phyloP scores from a whole-genome alignment of 1,140 invertebrate genomes.

The Brevipalpus yothersi region DNA sequence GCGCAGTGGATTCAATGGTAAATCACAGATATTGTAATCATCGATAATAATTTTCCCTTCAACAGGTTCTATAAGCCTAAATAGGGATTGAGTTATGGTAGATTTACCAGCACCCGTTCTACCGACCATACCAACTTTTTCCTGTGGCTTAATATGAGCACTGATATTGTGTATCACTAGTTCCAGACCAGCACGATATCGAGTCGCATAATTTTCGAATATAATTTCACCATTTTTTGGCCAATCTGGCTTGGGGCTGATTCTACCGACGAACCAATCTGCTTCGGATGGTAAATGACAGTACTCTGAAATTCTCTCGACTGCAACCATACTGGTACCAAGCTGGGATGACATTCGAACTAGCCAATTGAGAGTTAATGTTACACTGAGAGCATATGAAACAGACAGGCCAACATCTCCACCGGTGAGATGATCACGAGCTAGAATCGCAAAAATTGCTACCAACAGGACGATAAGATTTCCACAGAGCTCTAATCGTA shows the following conservation, averaged over 20 bases:
- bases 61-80: conserved; percentile 27
- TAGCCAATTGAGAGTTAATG: conserved; percentile 44
- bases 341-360: conserved; percentile 30
- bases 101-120: conserved; percentile 24
- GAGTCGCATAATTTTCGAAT: background rate
- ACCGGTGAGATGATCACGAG: conserved; percentile 18
- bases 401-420: conserved; percentile 29
- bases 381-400: conserved; percentile 28
- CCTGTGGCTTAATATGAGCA: background rate
- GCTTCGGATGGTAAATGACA: conserved; percentile 16
- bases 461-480: conserved; percentile 25
- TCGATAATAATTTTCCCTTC: conserved; percentile 68
- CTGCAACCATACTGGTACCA: conserved; percentile 34
- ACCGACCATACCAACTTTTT: conserved; percentile 1
- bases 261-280: background rate
- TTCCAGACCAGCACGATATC: background rate
- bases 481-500: conserved; percentile 27
- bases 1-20: conserved; percentile 72
- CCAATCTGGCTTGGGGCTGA: background rate
- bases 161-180: background rate
- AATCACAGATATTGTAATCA: conserved; percentile 49
- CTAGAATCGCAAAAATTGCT: conserved; percentile 24
- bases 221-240: background rate
- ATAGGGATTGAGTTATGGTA: conserved; percentile 26
- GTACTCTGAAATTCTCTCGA: conserved; percentile 35